Evolutionary conservation across 2,797 vertebrate species (phyloP), one percentile per base, ranked within the genome.

Genomic region (Diceros bicornis): DNA sequence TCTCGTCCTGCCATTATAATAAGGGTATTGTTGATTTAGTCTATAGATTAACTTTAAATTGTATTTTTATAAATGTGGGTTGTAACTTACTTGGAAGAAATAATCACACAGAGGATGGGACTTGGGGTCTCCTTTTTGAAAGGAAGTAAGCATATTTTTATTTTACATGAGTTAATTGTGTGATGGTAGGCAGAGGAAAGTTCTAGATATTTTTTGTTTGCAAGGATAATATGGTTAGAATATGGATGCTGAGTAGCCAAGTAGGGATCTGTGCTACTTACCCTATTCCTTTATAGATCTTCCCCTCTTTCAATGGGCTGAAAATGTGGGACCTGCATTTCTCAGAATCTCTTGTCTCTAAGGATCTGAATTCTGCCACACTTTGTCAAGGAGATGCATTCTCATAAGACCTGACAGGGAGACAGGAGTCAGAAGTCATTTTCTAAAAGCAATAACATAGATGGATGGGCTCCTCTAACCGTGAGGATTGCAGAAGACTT

Each of bases 131-230:
- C 18, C 6, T 86, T 47, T 77, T 72, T 72, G 27, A 87, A 87
- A 94, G 41, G 32, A 83, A 88, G n/a, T 72, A 64, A 93, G 41
- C 7, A 47, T 50, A 84, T 61, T 90, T 95, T 95, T 87, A 37
- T 90, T 81, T 91, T 66, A 62, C 9, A 77, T 52, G 13, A 79
- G 20, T 69, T 89, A 47, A 86, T 47, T 85, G 41, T 13, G n/a
- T 41, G 11, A 75, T 75, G 10, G 61, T 66, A 34, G 27, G 41
- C 25, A 68, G 74, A 89, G 34, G 17, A 3, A 34, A 1, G 32
- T 89, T 91, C 18, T 69, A 41, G 21, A 25, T 87, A 18, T 57
- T 85, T 89, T 79, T 59, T 50, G 41, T 78, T 89, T 91, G 64
- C 50, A 92, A 74, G 37, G 64, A 84, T 55, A 79, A 59, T 44